Percentiles rank a stretch among this genome's conserved stretches.
phyloP scores from a whole-genome alignment of 2,888 invertebrate genomes.

The Drosophila kanekoi region DNA sequence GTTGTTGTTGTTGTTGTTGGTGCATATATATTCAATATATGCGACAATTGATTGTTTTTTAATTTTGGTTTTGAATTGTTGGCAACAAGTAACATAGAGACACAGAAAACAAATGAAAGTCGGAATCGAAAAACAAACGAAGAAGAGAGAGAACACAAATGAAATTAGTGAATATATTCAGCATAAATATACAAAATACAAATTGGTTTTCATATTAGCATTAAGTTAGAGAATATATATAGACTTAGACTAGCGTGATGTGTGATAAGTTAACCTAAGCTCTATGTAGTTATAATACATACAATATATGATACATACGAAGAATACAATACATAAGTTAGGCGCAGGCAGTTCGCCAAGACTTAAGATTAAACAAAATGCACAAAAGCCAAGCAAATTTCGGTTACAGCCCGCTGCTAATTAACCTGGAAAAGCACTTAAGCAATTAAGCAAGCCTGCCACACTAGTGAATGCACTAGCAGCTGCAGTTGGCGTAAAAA shows the following conservation, averaged over 20 bases:
- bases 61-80: conserved; percentile 41
- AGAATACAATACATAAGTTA: conserved; percentile 25
- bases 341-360: conserved; percentile 28
- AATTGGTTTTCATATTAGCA: conserved; percentile 31
- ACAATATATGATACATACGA: conserved; percentile 30
- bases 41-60: conserved; percentile 33
- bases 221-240: conserved; percentile 30
- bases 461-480: conserved; percentile 25
- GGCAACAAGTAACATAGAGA: conserved; percentile 51
- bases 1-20: conserved; percentile 47
- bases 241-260: conserved; percentile 42
- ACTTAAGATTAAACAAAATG: conserved; percentile 50
- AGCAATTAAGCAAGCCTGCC: conserved; percentile 47
- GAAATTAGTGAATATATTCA: conserved; percentile 73
- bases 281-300: conserved; percentile 25
- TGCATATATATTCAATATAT: conserved; percentile 36
- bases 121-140: conserved; percentile 66
- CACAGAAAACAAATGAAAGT: conserved; percentile 57
- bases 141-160: conserved; percentile 77
- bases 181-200: conserved; percentile 44
- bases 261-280: conserved; percentile 35
- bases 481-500: conserved; percentile 29
- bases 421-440: conserved; percentile 79
- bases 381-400: conserved; percentile 38
- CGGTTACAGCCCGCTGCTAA: conserved; percentile 53